phyloP scores from a whole-genome alignment of 1,140 invertebrate species.

The Popillia japonica region DNA sequence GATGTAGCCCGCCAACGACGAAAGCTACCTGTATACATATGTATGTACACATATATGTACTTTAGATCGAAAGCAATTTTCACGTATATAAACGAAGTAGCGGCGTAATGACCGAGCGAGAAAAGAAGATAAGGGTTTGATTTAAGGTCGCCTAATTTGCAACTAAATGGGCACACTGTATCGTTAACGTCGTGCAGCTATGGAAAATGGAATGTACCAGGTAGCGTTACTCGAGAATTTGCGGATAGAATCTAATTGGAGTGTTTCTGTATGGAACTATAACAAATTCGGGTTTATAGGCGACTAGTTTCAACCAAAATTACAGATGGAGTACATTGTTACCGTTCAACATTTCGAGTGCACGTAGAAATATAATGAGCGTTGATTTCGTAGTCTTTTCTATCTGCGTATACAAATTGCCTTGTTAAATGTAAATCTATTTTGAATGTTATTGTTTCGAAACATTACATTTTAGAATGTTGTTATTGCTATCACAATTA shows the following conservation, averaged over 20 bases:
- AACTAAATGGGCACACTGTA: not conserved
- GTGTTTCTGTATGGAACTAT: too few relatives aligned
- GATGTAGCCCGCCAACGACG: not conserved
- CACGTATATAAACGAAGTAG: not conserved
- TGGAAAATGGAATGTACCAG: slow-evolving; percentile 1
- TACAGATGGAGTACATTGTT: too few relatives aligned
- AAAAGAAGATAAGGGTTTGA: slow-evolving; percentile 15
- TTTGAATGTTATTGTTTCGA: too few relatives aligned
- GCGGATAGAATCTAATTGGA: too few relatives aligned
- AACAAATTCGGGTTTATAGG: too few relatives aligned
- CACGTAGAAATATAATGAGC: too few relatives aligned
- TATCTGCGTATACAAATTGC: too few relatives aligned
- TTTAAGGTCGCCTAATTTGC: slow-evolving; percentile 2
- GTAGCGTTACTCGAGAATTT: not conserved
- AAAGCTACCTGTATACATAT: not conserved
- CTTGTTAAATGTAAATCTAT: too few relatives aligned
- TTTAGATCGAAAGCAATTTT: slow-evolving; percentile 7
- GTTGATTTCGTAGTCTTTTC: not conserved
- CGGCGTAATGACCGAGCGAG: not conserved
- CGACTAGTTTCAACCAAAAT: too few relatives aligned
- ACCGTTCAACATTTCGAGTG: too few relatives aligned
- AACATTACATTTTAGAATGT: too few relatives aligned
- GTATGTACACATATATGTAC: not conserved
- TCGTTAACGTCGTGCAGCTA: not conserved
- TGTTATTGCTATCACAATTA: too few relatives aligned